These are phyloP conservation scores for Spisula solida DNA, from an alignment of 2,888 invertebrate genomes.

Conservation along the genomic window DNA sequence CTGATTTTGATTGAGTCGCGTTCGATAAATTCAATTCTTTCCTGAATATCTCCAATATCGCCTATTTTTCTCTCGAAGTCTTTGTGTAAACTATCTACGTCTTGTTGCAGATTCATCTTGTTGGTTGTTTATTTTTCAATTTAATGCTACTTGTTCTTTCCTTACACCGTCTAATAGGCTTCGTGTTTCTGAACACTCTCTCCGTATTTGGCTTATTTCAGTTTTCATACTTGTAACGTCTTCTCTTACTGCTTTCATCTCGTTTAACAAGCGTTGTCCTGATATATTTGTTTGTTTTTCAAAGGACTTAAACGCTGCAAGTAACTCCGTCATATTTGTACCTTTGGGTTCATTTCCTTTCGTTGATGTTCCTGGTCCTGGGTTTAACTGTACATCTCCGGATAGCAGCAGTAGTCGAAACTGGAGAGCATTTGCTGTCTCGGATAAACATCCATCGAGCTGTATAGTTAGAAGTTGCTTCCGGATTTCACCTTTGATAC, in stretches of 20 bases:
- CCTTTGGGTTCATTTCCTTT: too few relatives aligned
- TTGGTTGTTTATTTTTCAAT: too few relatives aligned
- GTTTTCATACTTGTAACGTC: not conserved
- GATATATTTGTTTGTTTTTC: not conserved
- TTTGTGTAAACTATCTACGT: not conserved
- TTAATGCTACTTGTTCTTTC: too few relatives aligned
- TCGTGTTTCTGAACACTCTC: not conserved
- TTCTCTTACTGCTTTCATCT: not conserved
- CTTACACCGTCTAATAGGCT: too few relatives aligned
- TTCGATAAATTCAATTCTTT: not conserved
- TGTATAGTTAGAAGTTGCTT: not conserved
- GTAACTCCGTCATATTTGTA: too few relatives aligned
- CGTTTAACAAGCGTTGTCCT: not conserved
- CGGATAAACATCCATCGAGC: not conserved
- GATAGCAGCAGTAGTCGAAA: not conserved
- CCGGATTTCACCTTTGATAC: not conserved
- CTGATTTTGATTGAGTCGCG: not conserved
- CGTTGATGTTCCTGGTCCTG: not conserved
- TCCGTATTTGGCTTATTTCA: not conserved
- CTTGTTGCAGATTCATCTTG: not conserved
- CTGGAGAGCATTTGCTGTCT: too few relatives aligned
- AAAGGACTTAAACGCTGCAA: not conserved
- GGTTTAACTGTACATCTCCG: not conserved
- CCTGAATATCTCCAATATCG: not conserved
- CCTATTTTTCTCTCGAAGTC: not conserved